Evolutionary conservation across 2,113 vertebrate species (phyloP), one percentile per base, ranked within the genome.

Genomic region (Ramphastos sulfuratus): DNA sequence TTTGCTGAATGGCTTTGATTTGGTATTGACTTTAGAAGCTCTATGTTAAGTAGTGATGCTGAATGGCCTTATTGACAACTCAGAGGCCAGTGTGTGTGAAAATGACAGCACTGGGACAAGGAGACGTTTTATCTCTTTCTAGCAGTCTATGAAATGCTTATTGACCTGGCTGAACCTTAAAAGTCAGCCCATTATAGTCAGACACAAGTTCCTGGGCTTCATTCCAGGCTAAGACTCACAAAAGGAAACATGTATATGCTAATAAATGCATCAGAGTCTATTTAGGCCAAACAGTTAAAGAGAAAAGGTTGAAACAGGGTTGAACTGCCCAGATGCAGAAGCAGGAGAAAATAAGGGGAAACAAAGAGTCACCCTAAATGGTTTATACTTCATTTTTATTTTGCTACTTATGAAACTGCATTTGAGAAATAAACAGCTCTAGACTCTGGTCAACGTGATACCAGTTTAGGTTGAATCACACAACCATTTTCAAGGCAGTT

Each of bases 251-350:
- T 14, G 56, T 66, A 76, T 70, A 87, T 59, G 42, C 78, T 89
- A 94, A 95, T 82, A 91, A 84, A 82, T 27, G 6, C 67, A 87
- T 56, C 55, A 42, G 50, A 82, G 60, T 73, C 50, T 94, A 80
- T 76, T 95, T 85, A 92, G 77, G 71, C 24, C 52, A 74, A 94
- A 80, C n/a, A 81, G 64, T 85, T 77, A 79, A 85, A 95, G 72
- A 87, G 46, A 60, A 78, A 90, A 92, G 48, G 74, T 30, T 67
- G 75, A 90, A 92, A 80, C 7, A 48, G 60, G 10, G 12, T 19
- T 93, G 48, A 83, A 55, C 35, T 78, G 48, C 72, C 48, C 61
- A 60, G 23, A 87, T 80, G 23, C 14, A 84, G 81, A 81, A 64
- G 30, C 10, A 72, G 25, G 12, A 92, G 21, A 46, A 81, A 60